phyloP scores from a whole-genome alignment of 2,888 invertebrate species.

The Heteropelma amictum region DNA sequence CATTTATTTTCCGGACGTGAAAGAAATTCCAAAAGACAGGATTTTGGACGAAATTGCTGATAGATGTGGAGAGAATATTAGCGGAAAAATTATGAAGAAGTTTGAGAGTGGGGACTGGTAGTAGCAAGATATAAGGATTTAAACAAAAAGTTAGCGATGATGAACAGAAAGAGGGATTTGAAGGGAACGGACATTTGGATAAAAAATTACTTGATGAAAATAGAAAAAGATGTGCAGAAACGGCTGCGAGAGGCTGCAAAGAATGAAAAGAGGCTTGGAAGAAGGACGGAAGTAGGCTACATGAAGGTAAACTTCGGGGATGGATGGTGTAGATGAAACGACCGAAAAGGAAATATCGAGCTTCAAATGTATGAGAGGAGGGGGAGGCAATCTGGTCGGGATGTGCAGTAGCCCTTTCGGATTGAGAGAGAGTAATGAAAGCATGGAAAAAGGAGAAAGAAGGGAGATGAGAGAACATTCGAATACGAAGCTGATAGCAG shows the following conservation, averaged over 20 bases:
- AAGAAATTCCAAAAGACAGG: not conserved
- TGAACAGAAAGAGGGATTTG: constrained; percentile 6
- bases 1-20: not conserved
- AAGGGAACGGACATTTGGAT: constrained; percentile 28
- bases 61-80: constrained; percentile 14
- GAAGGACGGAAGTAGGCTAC: constrained; percentile 4
- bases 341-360: constrained; percentile 15
- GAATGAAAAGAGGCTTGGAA: constrained; percentile 14
- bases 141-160: constrained; percentile 11
- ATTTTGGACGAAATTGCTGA: not conserved
- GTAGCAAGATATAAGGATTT: constrained; percentile 10
- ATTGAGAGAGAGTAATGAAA: not conserved
- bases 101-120: not conserved
- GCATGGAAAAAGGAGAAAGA: not conserved
- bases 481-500: not conserved
- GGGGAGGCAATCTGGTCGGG: not conserved
- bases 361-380: not conserved
- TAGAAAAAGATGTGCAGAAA: constrained; percentile 25
- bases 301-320: constrained; percentile 12
- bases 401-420: constrained; percentile 9
- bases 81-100: not conserved
- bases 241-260: constrained; percentile 12
- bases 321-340: constrained; percentile 9
- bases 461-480: not conserved
- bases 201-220: constrained; percentile 19